Percentiles rank a stretch among this genome's conserved stretches.
These are phyloP conservation scores for Nothoprocta pentlandii DNA, from an alignment of 2,113 vertebrate species.

Conservation along the genomic window DNA sequence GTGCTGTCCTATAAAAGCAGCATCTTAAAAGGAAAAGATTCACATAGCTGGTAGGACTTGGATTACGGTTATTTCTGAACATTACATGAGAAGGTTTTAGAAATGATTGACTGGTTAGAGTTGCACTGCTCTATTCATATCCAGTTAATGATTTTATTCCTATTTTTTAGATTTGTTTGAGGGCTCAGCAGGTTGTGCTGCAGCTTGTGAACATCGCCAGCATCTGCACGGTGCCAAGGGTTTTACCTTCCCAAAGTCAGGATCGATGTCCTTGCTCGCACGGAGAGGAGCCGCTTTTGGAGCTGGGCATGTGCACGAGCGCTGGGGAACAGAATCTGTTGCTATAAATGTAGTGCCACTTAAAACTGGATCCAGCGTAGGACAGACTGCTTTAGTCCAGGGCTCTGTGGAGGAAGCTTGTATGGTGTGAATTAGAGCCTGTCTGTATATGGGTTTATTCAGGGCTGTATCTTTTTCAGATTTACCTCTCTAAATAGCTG, in stretches of 20 bases:
- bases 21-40: neutral
- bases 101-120: neutral
- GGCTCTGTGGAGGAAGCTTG: neutral
- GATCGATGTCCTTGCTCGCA: neutral
- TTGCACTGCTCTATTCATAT: neutral
- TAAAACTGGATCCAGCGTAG: neutral
- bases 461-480: neutral
- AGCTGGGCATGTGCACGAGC: neutral
- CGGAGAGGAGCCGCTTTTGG: neutral
- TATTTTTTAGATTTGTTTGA: neutral
- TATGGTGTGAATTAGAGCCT: slow-evolving; percentile 17
- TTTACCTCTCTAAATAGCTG: slow-evolving; percentile 17
- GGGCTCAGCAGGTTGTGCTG: neutral
- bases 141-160: neutral
- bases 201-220: neutral
- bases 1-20: neutral
- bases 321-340: neutral
- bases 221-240: neutral
- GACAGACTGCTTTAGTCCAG: neutral
- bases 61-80: neutral
- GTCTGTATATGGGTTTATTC: neutral
- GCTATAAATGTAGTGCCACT: neutral
- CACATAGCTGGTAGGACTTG: neutral
- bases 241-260: neutral
- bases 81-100: neutral